Percentiles rank a stretch among this genome's conserved stretches.
Conservation (phyloP, 2,888 invertebrate species). For the Ametastegia equiseti region DNA sequence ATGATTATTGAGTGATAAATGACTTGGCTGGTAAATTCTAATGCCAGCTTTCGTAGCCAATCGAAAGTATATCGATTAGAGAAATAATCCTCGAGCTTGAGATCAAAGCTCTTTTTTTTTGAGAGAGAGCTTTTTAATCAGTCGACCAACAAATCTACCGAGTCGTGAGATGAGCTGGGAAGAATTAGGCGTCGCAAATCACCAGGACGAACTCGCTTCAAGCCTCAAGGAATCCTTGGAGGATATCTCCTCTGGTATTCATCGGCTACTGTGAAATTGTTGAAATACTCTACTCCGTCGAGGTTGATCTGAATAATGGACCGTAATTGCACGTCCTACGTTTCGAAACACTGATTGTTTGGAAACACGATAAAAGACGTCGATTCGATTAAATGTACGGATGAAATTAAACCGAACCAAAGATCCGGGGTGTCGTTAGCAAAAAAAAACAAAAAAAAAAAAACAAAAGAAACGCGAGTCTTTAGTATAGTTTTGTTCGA, state of each 20-base stretch:
- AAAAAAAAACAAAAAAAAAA: too few species aligned
- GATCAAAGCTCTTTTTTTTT: neutral
- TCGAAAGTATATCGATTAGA: neutral
- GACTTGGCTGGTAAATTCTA: neutral
- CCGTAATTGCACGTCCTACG: neutral
- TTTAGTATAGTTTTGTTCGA: too few species aligned
- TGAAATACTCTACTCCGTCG: neutral
- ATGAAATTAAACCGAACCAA: neutral
- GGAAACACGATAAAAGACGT: slow-evolving; percentile 6
- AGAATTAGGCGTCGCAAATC: neutral
- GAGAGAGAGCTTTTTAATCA: neutral
- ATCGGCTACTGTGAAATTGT: neutral
- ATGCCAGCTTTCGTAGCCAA: neutral
- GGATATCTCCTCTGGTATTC: neutral
- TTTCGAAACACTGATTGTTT: neutral
- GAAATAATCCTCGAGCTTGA: neutral
- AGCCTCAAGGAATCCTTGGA: too few species aligned
- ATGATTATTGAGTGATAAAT: neutral
- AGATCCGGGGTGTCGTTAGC: too few species aligned
- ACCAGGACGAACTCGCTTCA: neutral
- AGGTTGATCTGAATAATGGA: slow-evolving; percentile 27
- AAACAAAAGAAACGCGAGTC: too few species aligned
- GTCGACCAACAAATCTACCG: too few species aligned
- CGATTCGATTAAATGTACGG: neutral
- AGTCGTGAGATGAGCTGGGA: neutral